Percentiles rank a stretch among this genome's conserved stretches.
These are phyloP conservation scores for Pangasianodon hypophthalmus DNA, from an alignment of 2,113 vertebrate species.

Conservation along the genomic window DNA sequence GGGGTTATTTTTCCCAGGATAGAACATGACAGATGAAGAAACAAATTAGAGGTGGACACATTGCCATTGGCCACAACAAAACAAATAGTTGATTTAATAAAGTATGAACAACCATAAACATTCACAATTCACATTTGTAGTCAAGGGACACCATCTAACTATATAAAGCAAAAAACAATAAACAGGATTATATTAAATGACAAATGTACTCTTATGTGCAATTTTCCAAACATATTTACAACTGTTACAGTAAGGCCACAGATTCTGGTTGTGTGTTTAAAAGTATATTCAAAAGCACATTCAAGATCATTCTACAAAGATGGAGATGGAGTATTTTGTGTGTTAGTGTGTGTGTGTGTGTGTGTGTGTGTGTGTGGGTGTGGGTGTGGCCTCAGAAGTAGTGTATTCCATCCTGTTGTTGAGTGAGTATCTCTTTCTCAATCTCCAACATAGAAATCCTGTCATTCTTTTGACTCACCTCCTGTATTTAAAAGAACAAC, in stretches of 20 bases:
- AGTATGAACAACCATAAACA: neutral
- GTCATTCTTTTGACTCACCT: constrained; percentile 65
- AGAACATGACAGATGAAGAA: neutral
- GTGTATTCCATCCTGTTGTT: constrained; percentile 59
- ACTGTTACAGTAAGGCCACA: neutral
- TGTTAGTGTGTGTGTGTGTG: constrained; percentile 29
- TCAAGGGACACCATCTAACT: neutral
- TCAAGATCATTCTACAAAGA: neutral
- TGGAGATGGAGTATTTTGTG: neutral
- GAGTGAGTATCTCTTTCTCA: constrained; percentile 66
- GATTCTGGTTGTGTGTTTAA: neutral
- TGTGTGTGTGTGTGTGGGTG: neutral
- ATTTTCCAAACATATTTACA: constrained; percentile 70
- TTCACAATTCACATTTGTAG: neutral
- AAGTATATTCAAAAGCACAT: neutral
- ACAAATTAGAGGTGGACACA: neutral
- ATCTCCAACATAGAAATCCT: constrained; percentile 69
- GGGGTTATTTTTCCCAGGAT: neutral
- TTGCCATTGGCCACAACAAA: neutral
- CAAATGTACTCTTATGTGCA: constrained; percentile 49
- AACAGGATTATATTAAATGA: neutral
- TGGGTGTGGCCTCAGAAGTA: constrained; percentile 19
- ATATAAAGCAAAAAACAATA: neutral
- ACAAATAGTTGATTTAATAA: neutral
- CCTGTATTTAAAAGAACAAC: constrained; percentile 56